Conservation (phyloP, 2,797 vertebrate species). For the Corythornis leucogaster region DNA sequence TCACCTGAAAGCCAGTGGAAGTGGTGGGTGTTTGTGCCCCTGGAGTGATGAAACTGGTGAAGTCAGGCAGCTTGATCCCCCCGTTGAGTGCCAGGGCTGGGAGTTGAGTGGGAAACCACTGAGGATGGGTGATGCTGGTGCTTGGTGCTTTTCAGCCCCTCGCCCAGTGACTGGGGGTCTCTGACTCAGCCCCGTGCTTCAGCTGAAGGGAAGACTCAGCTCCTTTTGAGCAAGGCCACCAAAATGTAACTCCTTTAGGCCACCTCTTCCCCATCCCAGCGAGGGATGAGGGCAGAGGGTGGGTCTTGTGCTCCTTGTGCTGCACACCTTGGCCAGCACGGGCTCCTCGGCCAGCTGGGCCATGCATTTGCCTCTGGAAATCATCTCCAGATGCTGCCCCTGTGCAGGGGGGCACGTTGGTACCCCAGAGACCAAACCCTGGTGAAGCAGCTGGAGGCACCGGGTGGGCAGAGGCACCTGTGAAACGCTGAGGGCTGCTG, state of each 20-base stretch:
- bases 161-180: not conserved
- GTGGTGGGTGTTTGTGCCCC: not conserved
- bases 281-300: fast-evolving
- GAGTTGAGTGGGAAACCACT: not conserved
- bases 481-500: not conserved
- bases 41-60: fast-evolving
- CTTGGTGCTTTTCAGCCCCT: not conserved
- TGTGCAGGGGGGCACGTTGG: not conserved
- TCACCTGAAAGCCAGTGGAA: not conserved
- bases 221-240: not conserved
- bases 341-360: fast-evolving
- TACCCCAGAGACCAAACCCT: not conserved
- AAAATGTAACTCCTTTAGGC: not conserved
- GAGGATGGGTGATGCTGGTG: fast-evolving
- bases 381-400: not conserved
- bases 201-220: not conserved
- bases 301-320: not conserved
- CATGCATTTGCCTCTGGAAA: fast-evolving
- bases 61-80: not conserved
- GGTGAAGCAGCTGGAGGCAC: not conserved
- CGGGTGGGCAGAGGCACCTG: not conserved
- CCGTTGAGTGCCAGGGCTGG: fast-evolving
- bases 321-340: fast-evolving
- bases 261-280: not conserved
- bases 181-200: not conserved